Evolutionary conservation across 1,140 invertebrate genomes (phyloP), one percentile per base, ranked within the genome.

Genomic region (Dreissena polymorpha): DNA sequence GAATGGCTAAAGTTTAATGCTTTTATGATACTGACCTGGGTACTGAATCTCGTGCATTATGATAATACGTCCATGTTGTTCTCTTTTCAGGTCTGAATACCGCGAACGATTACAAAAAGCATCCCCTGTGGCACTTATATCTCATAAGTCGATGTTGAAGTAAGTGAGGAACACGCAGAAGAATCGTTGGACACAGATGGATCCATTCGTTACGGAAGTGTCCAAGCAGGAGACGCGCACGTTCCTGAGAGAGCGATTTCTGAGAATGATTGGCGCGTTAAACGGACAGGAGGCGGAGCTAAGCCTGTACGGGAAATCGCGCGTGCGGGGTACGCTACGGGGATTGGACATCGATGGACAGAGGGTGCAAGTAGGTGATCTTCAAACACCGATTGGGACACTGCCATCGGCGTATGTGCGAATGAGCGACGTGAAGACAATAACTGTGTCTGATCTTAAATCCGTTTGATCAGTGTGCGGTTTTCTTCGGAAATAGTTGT

Each of bases 381-480:
- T 93, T 13, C 39, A 83, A 18, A 93, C 92, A 8, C 92, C 92
- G 2, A 92, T 93, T 73, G 92, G 92, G 60, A 86, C 87, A 13
- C 73, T 92, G 21, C 89, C 90, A 12, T 77, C 91, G 79, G 92
- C 91, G n/a, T 78, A 92, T 14, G 70, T 93, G 10, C 78, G 92
- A 39, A 86, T 89, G 14, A 89, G 85, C n/a, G 92, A 93, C 85
- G 89, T 92, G 10, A 73, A 90, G 29, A 88, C 87, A 12, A 85
- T 92, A 10, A 80, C 86, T 53, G 67, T 90, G 25, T 76, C 80
- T 18, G 85, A 88, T 63, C 55, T 88, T 1, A 84, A 85, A 27
- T 16, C 60, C 39, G 39, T 39, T 39, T 39, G 39, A 18, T 50
- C 50, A 64, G 49, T 60, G 2, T 74, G 0, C 49, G 39, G 2